These are phyloP conservation scores for Heliocidaris erythrogramma DNA, from an alignment of 35 echinoderm and acorn worm genomes.

Conservation along the genomic window DNA sequence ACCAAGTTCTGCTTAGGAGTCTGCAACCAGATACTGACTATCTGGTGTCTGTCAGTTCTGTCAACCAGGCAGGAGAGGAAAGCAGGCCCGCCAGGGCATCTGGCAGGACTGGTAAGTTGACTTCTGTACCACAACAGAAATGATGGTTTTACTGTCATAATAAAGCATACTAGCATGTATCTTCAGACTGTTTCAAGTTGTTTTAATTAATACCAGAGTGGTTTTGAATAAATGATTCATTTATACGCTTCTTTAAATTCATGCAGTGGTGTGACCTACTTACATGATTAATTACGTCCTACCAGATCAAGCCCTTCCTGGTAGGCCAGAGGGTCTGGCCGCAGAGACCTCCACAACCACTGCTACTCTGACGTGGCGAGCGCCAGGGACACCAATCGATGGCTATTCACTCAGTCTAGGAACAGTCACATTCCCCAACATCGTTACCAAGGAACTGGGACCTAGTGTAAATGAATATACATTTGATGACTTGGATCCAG, in stretches of 20 bases:
- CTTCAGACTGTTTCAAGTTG: no score
- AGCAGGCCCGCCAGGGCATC: constrained; percentile 14
- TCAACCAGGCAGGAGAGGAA: background rate
- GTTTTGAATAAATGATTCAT: no score
- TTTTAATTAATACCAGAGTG: no score
- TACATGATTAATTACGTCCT: background rate
- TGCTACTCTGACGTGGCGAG: background rate
- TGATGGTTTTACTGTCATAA: background rate
- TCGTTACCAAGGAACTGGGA: background rate
- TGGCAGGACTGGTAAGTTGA: background rate
- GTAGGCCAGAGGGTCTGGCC: background rate
- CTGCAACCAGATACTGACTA: background rate
- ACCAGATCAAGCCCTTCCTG: background rate
- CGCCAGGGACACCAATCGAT: background rate
- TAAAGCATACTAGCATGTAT: background rate
- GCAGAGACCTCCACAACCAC: background rate
- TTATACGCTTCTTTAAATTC: no score
- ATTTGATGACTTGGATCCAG: background rate
- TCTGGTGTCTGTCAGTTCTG: constrained; percentile 22
- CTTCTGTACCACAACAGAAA: background rate
- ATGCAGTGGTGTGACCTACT: background rate
- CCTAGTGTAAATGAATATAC: background rate
- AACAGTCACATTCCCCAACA: background rate
- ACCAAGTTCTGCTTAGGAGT: background rate
- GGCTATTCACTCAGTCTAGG: background rate